A percentile compares a stretch with the other conserved stretches of the same genome.
These are phyloP conservation scores for Pituophis catenifer DNA, from an alignment of 2,113 vertebrate genomes.

Conservation along the genomic window DNA sequence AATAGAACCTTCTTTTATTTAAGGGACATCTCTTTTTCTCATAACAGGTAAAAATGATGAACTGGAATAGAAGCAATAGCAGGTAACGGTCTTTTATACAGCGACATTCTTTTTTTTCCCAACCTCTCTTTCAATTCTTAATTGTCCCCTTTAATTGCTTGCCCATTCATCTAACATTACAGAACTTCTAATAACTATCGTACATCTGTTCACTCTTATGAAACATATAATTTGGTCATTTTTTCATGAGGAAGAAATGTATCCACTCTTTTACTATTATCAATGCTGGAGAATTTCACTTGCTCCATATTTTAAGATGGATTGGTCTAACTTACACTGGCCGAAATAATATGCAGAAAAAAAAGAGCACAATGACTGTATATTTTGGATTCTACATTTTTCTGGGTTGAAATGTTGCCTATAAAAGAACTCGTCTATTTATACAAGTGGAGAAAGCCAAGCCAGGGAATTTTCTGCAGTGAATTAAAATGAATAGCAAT, in stretches of 20 bases:
- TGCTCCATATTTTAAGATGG: not conserved
- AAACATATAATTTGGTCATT: not conserved
- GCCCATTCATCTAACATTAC: not conserved
- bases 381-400: not conserved
- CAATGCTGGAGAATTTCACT: not conserved
- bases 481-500: not conserved
- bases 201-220: not conserved
- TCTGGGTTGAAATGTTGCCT: not conserved
- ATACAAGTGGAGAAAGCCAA: not conserved
- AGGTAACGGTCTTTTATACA: not conserved
- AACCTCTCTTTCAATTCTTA: not conserved
- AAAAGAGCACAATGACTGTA: not conserved
- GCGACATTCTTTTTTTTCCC: not conserved
- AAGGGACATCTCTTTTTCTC: not conserved
- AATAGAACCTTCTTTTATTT: not conserved
- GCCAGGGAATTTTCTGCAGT: not conserved
- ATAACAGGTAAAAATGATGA: not conserved
- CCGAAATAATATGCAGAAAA: not conserved
- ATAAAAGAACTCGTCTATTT: not conserved
- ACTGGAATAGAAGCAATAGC: not conserved
- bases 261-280: not conserved
- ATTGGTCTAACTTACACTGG: not conserved
- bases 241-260: not conserved
- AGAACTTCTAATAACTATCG: not conserved
- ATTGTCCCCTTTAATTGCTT: not conserved